These are phyloP conservation scores for Mythimna lalbum DNA, from an alignment of 2,888 invertebrate species.

Conservation along the genomic window DNA sequence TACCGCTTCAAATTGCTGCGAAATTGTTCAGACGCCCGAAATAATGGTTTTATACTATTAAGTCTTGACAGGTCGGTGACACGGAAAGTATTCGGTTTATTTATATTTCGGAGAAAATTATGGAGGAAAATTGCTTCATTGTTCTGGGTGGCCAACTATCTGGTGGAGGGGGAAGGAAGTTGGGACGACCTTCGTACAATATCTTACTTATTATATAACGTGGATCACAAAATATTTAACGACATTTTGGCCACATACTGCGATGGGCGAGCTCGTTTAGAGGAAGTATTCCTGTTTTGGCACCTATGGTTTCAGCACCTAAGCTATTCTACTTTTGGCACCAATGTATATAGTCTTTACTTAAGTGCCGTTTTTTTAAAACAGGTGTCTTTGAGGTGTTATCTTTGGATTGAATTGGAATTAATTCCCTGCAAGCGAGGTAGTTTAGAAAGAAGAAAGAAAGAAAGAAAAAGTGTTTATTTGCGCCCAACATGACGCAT, in stretches of 20 bases:
- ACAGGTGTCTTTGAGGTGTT: too few relatives aligned
- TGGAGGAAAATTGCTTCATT: slow-evolving; percentile 15
- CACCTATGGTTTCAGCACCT: too few relatives aligned
- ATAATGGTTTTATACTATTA: slow-evolving; percentile 53
- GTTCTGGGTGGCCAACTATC: background rate
- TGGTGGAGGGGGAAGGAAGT: background rate
- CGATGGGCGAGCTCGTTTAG: background rate
- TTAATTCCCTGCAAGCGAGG: too few relatives aligned
- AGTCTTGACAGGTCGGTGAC: slow-evolving; percentile 45
- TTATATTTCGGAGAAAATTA: slow-evolving; percentile 38
- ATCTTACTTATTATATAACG: background rate
- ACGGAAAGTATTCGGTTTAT: slow-evolving; percentile 29
- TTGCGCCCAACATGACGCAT: too few relatives aligned
- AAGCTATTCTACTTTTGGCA: too few relatives aligned
- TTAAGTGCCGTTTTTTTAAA: too few relatives aligned
- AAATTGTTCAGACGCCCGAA: slow-evolving; percentile 55
- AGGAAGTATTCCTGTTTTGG: too few relatives aligned
- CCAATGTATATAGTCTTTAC: too few relatives aligned
- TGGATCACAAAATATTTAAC: background rate
- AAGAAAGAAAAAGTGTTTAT: too few relatives aligned
- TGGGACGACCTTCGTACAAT: background rate
- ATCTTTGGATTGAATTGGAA: too few relatives aligned
- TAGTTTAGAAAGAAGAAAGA: too few relatives aligned
- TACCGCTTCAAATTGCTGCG: slow-evolving; percentile 54
- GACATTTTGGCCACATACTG: background rate